phyloP scores from a whole-genome alignment of 2,113 vertebrate genomes.

The Macquaria australasica region DNA sequence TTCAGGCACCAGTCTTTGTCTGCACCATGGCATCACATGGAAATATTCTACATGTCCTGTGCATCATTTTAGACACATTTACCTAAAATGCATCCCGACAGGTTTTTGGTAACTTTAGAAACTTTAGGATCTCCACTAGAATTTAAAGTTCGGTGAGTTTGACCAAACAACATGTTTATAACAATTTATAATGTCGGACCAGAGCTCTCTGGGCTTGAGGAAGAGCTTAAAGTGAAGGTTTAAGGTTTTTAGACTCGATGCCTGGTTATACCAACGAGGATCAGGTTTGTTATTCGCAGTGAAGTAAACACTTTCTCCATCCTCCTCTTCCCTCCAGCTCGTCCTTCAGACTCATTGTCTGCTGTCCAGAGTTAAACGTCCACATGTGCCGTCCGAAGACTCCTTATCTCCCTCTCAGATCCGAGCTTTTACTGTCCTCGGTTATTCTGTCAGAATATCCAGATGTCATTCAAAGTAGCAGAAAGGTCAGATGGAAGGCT shows the following conservation, averaged over 20 bases:
- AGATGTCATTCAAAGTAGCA: slow-evolving; percentile 83
- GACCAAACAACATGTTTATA: too few relatives aligned
- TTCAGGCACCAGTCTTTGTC: too few relatives aligned
- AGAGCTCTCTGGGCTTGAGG: neutral
- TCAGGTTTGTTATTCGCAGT: slow-evolving; percentile 5
- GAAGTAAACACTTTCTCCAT: slow-evolving; percentile 42
- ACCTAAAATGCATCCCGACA: neutral
- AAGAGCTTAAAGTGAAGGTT: slow-evolving; percentile 6
- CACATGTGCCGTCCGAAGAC: neutral
- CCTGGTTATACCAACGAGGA: neutral
- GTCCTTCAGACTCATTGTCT: slow-evolving; percentile 58
- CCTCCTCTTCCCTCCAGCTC: neutral
- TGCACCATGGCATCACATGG: neutral
- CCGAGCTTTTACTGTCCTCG: slow-evolving; percentile 59
- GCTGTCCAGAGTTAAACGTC: slow-evolving; percentile 8
- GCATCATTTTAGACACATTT: neutral
- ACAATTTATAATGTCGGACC: neutral
- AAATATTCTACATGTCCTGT: neutral
- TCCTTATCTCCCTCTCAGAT: slow-evolving; percentile 71
- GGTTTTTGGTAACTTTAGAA: neutral
- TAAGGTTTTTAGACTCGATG: neutral
- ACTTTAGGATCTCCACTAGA: neutral
- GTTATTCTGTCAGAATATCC: slow-evolving; percentile 82
- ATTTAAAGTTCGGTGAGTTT: neutral
- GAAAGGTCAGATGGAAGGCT: slow-evolving; percentile 84